Evolutionary conservation across 2,113 vertebrate genomes (phyloP).

Genomic region (Uropsilus gracilis): DNA sequence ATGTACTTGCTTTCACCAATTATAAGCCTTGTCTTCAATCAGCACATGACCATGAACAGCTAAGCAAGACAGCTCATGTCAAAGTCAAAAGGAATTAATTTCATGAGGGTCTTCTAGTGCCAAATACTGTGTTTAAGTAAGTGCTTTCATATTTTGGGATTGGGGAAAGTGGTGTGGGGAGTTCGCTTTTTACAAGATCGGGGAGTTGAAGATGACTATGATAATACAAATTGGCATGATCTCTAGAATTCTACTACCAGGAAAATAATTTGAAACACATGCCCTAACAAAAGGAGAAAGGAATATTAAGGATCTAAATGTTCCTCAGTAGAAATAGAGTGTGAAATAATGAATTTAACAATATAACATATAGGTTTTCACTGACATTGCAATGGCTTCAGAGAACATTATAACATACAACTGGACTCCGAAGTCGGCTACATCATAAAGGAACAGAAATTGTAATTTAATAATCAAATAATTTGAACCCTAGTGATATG

Average conservation of each 20-base stretch:
- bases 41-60: not conserved
- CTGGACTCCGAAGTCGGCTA: not conserved
- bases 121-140: not conserved
- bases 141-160: not conserved
- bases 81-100: slow-evolving; percentile 49
- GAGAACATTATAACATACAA: slow-evolving; percentile 25
- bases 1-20: not conserved
- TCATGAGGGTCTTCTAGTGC: not conserved
- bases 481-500: not conserved
- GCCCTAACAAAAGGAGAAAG: not conserved
- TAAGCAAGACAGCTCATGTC: not conserved
- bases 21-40: not conserved
- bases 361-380: not conserved
- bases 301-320: not conserved
- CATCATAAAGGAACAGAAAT: not conserved
- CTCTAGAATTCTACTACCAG: not conserved
- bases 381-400: not conserved
- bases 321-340: not conserved
- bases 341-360: slow-evolving; percentile 22
- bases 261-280: slow-evolving; percentile 24
- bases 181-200: not conserved
- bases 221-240: not conserved
- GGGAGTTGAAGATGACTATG: not conserved
- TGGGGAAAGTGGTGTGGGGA: rapidly evolving
- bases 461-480: not conserved